These are phyloP conservation scores for Hemaris fuciformis DNA, from an alignment of 2,888 invertebrate genomes.

Conservation along the genomic window DNA sequence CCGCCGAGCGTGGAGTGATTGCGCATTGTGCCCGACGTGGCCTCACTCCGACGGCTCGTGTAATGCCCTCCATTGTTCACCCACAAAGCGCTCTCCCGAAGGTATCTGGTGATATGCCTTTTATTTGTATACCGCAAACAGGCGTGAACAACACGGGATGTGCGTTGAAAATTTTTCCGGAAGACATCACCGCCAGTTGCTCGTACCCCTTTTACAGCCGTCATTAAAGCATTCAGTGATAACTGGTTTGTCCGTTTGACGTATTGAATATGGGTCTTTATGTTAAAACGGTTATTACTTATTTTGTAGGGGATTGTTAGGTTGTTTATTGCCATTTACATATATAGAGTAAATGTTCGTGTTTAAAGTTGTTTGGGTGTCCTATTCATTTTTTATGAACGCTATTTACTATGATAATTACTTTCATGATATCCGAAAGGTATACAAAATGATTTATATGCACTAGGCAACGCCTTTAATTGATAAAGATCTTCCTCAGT, in stretches of 20 bases:
- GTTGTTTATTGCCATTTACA: too few species aligned
- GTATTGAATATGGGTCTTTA: neutral
- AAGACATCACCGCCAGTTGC: neutral
- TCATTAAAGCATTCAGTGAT: neutral
- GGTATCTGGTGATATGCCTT: slow-evolving; percentile 14
- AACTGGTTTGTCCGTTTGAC: neutral
- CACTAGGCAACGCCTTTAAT: too few species aligned
- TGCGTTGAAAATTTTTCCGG: slow-evolving; percentile 6
- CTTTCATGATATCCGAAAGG: too few species aligned
- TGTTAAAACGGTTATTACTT: neutral
- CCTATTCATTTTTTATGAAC: too few species aligned
- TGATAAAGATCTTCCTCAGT: too few species aligned
- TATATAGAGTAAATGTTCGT: too few species aligned
- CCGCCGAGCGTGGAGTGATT: slow-evolving; percentile 35
- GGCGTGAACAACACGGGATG: neutral
- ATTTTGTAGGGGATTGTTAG: neutral
- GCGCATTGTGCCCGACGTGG: slow-evolving; percentile 33
- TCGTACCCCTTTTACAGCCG: neutral
- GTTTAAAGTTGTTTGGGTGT: too few species aligned
- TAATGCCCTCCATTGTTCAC: slow-evolving; percentile 30
- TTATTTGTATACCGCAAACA: slow-evolving; percentile 16
- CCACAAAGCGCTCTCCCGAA: slow-evolving; percentile 23
- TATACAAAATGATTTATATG: too few species aligned
- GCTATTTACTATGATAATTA: too few species aligned
- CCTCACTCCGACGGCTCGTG: slow-evolving; percentile 19